Conservation (phyloP, 2,888 invertebrate genomes). For the Parnassius apollo region DNA sequence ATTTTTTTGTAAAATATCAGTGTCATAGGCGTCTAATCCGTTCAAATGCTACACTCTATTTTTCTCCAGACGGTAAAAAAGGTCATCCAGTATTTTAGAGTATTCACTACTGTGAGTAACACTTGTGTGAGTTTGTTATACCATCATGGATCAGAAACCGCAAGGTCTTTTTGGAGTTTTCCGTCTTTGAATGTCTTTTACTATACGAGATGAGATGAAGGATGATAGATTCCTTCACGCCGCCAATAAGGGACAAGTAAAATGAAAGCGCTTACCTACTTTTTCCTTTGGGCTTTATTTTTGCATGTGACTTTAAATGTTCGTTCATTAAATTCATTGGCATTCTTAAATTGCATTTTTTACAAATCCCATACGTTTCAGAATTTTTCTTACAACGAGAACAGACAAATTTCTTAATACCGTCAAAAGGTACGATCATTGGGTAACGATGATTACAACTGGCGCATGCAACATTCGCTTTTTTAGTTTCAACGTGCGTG, state of each 20-base stretch:
- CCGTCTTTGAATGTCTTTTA: no score
- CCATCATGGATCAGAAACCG: no score
- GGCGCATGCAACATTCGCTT: slow-evolving; percentile 37
- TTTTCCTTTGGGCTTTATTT: slow-evolving; percentile 38
- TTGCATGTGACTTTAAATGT: slow-evolving; percentile 38
- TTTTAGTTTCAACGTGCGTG: slow-evolving; percentile 31
- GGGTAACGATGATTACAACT: slow-evolving; percentile 42
- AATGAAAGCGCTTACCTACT: slow-evolving; percentile 32
- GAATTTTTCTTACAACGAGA: slow-evolving; percentile 51
- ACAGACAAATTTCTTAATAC: slow-evolving; percentile 44
- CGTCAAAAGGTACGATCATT: slow-evolving; percentile 39
- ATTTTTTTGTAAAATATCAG: no score
- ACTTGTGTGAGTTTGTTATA: no score
- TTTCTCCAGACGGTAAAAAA: no score
- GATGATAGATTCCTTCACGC: not conserved
- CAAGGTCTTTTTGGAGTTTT: no score
- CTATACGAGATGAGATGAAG: not conserved
- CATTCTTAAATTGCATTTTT: slow-evolving; percentile 37
- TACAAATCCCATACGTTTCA: slow-evolving; percentile 32
- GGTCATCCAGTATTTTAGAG: no score
- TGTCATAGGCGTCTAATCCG: no score
- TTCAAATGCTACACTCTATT: no score
- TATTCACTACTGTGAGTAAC: no score
- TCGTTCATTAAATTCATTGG: slow-evolving; percentile 35
- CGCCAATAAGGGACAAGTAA: no score